Evolutionary conservation across 2,797 vertebrate genomes (phyloP).

Genomic region (Pseudotriccus pelzelni): DNA sequence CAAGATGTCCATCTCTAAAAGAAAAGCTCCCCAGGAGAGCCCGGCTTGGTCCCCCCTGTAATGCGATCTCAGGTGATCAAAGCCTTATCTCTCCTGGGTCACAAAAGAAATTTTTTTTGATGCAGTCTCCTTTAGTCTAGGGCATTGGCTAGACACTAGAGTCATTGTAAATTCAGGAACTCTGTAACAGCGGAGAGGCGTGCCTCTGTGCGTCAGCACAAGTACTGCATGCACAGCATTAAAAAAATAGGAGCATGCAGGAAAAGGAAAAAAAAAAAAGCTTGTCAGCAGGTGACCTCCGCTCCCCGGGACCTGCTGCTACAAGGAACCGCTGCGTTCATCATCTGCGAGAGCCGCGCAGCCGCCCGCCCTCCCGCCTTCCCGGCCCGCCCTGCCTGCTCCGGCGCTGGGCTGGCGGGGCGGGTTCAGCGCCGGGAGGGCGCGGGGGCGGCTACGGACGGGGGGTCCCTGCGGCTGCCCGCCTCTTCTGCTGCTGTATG

Average conservation of each 20-base stretch:
- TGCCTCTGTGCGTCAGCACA: conserved; percentile 67
- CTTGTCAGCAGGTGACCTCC: conserved; percentile 72
- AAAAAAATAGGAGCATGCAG: conserved; percentile 60
- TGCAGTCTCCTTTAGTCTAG: conserved; percentile 65
- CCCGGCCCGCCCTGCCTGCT: not conserved
- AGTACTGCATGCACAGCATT: conserved; percentile 63
- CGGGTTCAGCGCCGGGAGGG: not conserved
- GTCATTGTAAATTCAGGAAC: conserved; percentile 65
- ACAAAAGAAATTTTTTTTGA: conserved; percentile 29
- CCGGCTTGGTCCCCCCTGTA: not conserved
- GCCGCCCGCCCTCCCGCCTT: not conserved
- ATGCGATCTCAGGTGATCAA: conserved; percentile 21
- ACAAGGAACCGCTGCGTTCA: conserved; percentile 54
- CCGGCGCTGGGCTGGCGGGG: not conserved
- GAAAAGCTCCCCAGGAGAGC: not conserved
- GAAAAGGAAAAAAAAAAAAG: conserved; percentile 55
- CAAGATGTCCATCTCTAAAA: conserved; percentile 32
- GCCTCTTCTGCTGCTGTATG: not conserved
- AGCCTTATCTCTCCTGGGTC: conserved; percentile 23
- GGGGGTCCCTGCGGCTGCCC: not conserved
- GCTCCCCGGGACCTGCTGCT: conserved; percentile 49
- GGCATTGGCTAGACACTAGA: conserved; percentile 54
- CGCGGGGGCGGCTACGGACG: not conserved
- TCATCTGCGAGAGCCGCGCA: conserved; percentile 21
- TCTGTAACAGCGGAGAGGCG: conserved; percentile 52